phyloP scores from a whole-genome alignment of 2,797 vertebrate genomes.

The Diglossa cyanea region DNA sequence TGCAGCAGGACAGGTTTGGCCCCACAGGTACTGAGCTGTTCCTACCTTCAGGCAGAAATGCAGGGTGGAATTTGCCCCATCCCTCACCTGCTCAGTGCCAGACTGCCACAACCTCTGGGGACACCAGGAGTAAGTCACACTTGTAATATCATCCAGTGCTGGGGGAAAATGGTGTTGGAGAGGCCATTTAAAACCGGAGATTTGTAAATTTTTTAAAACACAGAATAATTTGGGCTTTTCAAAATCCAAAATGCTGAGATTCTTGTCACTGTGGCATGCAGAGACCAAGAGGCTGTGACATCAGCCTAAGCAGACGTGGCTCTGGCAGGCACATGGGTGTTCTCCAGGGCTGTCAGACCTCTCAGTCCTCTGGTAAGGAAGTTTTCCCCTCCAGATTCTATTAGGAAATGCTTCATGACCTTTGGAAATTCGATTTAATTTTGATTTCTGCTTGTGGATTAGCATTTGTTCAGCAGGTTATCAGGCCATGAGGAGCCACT shows the following conservation, averaged over 20 bases:
- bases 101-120: neutral
- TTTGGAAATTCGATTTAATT: neutral
- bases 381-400: neutral
- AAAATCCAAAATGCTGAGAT: neutral
- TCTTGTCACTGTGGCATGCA: neutral
- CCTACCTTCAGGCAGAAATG: neutral
- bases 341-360: neutral
- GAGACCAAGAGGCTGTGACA: neutral
- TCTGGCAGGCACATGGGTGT: accelerated
- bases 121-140: neutral
- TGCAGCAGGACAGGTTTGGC: no score
- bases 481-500: neutral
- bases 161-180: neutral
- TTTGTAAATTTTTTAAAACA: neutral
- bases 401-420: neutral
- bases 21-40: accelerated
- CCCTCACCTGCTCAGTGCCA: neutral
- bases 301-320: accelerated
- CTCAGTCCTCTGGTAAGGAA: neutral
- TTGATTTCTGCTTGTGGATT: neutral
- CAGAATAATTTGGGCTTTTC: neutral
- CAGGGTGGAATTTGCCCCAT: neutral
- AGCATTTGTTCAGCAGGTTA: neutral
- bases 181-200: neutral
- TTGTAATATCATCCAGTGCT: accelerated